Base-by-base conservation (phyloP, 1,140 invertebrate genomes). In the Calliphora vicina region DNA sequence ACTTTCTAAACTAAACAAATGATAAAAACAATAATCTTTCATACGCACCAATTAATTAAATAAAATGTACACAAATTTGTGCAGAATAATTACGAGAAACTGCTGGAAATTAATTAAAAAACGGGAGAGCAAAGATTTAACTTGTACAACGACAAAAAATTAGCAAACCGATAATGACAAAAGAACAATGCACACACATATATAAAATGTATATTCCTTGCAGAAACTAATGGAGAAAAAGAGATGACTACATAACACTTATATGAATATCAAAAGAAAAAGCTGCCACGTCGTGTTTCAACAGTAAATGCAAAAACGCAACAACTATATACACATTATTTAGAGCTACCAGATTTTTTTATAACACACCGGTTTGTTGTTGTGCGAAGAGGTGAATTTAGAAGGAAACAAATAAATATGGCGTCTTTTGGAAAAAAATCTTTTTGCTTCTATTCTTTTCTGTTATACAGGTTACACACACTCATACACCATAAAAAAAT, bases 1-100 rank as follows among this genome's bases (percentile, higher is more conserved):
- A 25, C 35, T 23, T 78, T 76, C 27, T 43, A 50, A n/a, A 10
- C 35, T 35, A 35, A 35, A 43, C 15, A 42, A 78, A n/a, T 25
- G 10, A 45, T 9, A 43, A 35, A 42, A 72, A 73, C 27, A 72
- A 78, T 78, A 43, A 35, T 45, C 42, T 73, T 50, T 78, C 50
- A 87, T 89, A 89, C 88, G 87, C 86, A 89, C 88, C 88, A 89
- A 87, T 80, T 85, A 85, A 85, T 85, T 85, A 83, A 85, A 83
- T 85, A 85, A 84, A 88, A 87, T 86, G 84, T 85, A 85, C 85
- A 85, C 84, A 86, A 84, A 80, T 84, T 85, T 86, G 84, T 87
- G 85, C 87, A 86, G 87, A 88, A 89, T 88, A 87, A 87, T 88
- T 86, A 80, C 43, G 86, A 87, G 87, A 86, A 88, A 86, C 88